Conservation (phyloP, 2,888 invertebrate species). For the Tortricodes alternella region DNA sequence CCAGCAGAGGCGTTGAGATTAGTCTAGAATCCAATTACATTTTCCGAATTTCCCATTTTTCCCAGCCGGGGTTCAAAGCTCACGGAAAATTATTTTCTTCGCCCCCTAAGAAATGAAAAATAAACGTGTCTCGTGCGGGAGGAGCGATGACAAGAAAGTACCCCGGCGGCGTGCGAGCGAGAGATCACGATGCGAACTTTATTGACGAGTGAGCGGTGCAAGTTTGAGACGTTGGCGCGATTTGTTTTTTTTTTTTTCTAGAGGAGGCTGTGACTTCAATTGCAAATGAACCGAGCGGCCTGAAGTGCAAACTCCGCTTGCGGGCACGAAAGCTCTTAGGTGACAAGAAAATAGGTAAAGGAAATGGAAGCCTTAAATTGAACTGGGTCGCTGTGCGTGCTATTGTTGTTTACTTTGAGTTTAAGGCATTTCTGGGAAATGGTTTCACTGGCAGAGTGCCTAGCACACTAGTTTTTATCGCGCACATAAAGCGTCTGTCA, state of each 20-base stretch:
- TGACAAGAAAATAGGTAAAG: constrained; percentile 40
- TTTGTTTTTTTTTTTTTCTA: constrained; percentile 52
- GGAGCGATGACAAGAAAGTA: constrained; percentile 52
- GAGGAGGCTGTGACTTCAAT: constrained; percentile 49
- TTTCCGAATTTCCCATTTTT: constrained; percentile 78
- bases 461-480: too few relatives aligned
- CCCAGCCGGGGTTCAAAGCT: constrained; percentile 76
- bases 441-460: neutral
- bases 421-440: constrained; percentile 12
- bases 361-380: constrained; percentile 31
- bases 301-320: constrained; percentile 48
- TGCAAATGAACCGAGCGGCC: constrained; percentile 48
- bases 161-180: constrained; percentile 45
- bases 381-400: constrained; percentile 25
- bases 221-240: constrained; percentile 38
- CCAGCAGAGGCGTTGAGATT: constrained; percentile 73
- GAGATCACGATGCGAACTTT: constrained; percentile 37
- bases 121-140: constrained; percentile 61
- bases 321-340: constrained; percentile 40
- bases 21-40: constrained; percentile 80
- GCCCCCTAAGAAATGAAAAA: constrained; percentile 78
- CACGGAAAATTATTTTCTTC: constrained; percentile 80
- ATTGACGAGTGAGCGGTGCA: constrained; percentile 44
- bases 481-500: too few relatives aligned
- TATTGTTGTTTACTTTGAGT: constrained; percentile 24